Evolutionary conservation across 2,888 invertebrate genomes (phyloP).

Genomic region (Hydrotaea cyrtoneurina): DNA sequence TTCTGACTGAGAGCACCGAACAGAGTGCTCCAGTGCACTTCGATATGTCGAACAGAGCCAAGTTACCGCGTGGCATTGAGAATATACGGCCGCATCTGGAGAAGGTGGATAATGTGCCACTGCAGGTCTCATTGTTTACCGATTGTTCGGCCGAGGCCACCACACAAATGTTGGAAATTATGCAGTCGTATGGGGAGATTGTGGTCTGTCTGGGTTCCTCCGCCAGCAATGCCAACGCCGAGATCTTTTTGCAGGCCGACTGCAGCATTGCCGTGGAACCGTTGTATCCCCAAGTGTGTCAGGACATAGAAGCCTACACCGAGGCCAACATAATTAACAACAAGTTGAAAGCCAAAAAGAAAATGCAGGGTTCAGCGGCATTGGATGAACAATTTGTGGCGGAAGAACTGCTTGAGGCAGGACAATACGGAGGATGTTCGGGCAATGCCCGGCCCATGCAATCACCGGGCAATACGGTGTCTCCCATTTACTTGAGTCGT

Average conservation of each 20-base stretch:
- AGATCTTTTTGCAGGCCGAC: constrained; percentile 96
- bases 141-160: constrained; percentile 97
- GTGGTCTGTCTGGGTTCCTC: constrained; percentile 96
- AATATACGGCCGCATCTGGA: constrained; percentile 98
- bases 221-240: constrained; percentile 92
- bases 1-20: constrained; percentile 93
- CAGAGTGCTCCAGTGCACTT: constrained; percentile 95
- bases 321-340: constrained; percentile 80
- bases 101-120: constrained; percentile 97
- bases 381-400: constrained; percentile 68
- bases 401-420: constrained; percentile 74
- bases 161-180: constrained; percentile 94
- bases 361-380: constrained; percentile 47
- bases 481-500: constrained; percentile 91
- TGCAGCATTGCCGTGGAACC: constrained; percentile 95
- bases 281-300: constrained; percentile 90
- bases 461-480: constrained; percentile 78
- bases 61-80: constrained; percentile 96
- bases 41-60: constrained; percentile 96
- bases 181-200: constrained; percentile 97
- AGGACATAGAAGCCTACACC: constrained; percentile 79
- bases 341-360: constrained; percentile 74
- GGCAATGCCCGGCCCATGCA: constrained; percentile 76
- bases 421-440: constrained; percentile 68
- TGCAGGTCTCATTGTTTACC: constrained; percentile 97